Base-by-base conservation (phyloP, 2,113 vertebrate species). In the Notarius quadriscutis region DNA sequence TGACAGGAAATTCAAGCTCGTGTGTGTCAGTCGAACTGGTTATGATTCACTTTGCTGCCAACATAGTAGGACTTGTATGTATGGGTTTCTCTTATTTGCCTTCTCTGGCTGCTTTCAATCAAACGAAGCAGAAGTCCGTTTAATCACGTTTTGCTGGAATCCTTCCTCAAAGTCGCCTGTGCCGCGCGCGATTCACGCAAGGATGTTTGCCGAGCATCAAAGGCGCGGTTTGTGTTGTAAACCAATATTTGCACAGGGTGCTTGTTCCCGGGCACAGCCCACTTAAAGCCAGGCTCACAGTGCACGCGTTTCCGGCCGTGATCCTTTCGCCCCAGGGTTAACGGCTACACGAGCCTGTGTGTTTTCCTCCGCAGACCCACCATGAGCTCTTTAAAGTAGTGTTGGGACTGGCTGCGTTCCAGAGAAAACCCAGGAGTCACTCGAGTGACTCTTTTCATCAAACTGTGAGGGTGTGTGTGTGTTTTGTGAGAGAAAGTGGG, bases 171-270 rank as follows among this genome's bases (percentile, higher is more conserved):
- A 83, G 86, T 58, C n/a, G 25, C 5, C 48, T 25, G 17, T 87
- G 79, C 86, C 96, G 91, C 96, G 96, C 93, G 96, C 86, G 95
- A 96, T 89, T 96, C 50, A 71, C 48, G 80, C 48, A n/a, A 89
- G 87, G 65, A 88, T 90, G 91, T 93, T 92, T 89, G 88, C 88
- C 34, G 81, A 86, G 83, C 90, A 91, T 94, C 93, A 93, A 93
- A 93, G 72, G 84, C 90, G 90, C 92, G 90, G 90, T 89, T 89
- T 69, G 88, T 91, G 93, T 92, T 86, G 89, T 92, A 92, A 89
- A 90, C 91, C 91, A 95, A 95, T 93, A 95, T 95, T 95, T 95
- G 90, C 87, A 92, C 88, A 91, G 86, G 82, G 88, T 89, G 89
- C 69, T 55, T 63, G 83, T 88, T 83, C 91, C 91, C 91, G 88